These are phyloP conservation scores for Lycaena phlaeas DNA, from an alignment of 2,888 invertebrate genomes.

Conservation along the genomic window DNA sequence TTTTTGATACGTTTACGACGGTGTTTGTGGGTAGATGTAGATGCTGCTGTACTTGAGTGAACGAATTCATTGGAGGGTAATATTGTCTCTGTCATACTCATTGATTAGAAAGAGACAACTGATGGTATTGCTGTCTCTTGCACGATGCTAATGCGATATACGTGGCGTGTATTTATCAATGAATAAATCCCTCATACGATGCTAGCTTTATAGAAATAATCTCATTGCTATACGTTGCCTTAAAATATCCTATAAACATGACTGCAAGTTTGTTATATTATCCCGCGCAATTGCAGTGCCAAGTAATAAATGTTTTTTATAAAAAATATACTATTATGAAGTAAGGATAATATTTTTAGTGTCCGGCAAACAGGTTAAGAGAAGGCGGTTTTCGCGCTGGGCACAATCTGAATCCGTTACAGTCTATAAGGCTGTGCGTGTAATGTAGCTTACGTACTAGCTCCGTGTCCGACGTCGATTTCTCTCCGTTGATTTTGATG, in stretches of 20 bases:
- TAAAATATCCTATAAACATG: neutral
- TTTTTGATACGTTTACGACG: conserved; percentile 38
- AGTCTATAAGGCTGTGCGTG: too few relatives aligned
- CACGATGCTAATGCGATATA: neutral
- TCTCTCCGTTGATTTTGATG: too few relatives aligned
- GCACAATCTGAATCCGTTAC: too few relatives aligned
- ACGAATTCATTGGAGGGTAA: neutral
- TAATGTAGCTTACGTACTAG: too few relatives aligned
- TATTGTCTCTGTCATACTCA: neutral
- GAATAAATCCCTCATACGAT: neutral
- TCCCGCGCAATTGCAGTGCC: neutral
- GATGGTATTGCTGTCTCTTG: neutral
- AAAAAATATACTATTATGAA: conserved; percentile 3
- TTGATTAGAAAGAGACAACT: neutral
- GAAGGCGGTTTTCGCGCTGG: too few relatives aligned
- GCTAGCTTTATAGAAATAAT: conserved; percentile 3
- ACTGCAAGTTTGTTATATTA: neutral
- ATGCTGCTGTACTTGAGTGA: neutral
- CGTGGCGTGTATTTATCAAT: too few relatives aligned
- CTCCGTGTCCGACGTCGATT: too few relatives aligned
- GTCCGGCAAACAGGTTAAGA: too few relatives aligned
- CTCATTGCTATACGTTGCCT: neutral
- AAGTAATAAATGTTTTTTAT: neutral
- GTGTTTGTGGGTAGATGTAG: conserved; percentile 5
- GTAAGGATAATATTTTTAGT: neutral